Evolutionary conservation across 1,140 invertebrate genomes (phyloP).

Genomic region (Oreohelix idahoensis): DNA sequence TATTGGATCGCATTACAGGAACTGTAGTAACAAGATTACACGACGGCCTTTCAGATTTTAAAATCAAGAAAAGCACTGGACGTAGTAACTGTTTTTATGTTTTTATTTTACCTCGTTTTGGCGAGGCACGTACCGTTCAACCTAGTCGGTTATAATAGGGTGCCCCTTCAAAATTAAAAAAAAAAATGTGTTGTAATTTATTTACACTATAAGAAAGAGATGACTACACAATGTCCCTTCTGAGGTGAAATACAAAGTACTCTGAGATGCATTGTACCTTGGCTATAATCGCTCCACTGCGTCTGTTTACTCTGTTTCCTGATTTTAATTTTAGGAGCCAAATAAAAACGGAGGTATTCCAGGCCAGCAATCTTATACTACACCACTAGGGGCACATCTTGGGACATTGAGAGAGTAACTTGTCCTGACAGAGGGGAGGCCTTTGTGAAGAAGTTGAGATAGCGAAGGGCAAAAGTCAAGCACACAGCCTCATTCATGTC

Average conservation of each 20-base stretch:
- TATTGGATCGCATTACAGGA: too few species aligned
- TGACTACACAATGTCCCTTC: background rate
- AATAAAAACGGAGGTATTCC: slow-evolving; percentile 96
- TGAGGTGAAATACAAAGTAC: background rate
- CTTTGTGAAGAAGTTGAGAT: slow-evolving; percentile 97
- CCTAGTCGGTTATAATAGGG: too few species aligned
- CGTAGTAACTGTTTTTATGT: too few species aligned
- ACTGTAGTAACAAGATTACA: too few species aligned
- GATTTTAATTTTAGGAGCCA: slow-evolving; percentile 99
- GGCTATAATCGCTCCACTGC: too few species aligned
- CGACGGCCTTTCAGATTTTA: too few species aligned
- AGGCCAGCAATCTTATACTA: slow-evolving; percentile 97
- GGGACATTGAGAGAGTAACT: slow-evolving; percentile 90
- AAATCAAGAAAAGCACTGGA: too few species aligned
- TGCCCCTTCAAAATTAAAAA: too few species aligned
- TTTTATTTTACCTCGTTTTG: too few species aligned
- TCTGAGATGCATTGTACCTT: background rate
- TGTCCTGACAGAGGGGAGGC: slow-evolving; percentile 91
- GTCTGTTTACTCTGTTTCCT: slow-evolving; percentile 75
- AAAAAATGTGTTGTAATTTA: background rate
- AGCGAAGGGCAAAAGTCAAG: slow-evolving; percentile 80
- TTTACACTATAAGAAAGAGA: background rate
- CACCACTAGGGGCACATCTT: slow-evolving; percentile 92
- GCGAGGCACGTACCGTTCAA: too few species aligned
- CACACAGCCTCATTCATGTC: slow-evolving; percentile 98